phyloP scores from a whole-genome alignment of 2,888 invertebrate genomes.

The Chalcosyrphus nemorum region DNA sequence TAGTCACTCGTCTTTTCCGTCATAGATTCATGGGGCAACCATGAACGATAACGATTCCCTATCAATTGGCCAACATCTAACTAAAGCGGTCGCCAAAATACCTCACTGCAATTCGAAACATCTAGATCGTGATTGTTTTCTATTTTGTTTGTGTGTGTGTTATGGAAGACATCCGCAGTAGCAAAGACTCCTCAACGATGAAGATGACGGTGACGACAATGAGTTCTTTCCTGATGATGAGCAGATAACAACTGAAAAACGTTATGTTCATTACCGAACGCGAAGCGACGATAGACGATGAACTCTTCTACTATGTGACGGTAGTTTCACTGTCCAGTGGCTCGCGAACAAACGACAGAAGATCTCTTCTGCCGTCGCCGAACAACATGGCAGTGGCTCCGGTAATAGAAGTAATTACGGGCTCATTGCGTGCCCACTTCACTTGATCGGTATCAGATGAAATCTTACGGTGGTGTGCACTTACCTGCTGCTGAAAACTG shows the following conservation, averaged over 20 bases:
- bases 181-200: conserved; percentile 67
- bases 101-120: conserved; percentile 65
- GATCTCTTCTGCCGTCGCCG: conserved; percentile 53
- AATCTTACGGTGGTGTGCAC: conserved; percentile 62
- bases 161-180: conserved; percentile 40
- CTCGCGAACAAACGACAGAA: conserved; percentile 69
- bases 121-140: conserved; percentile 66
- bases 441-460: conserved; percentile 73
- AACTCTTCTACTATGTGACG: conserved; percentile 71
- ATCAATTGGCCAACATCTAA: conserved; percentile 73
- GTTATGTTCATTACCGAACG: conserved; percentile 73
- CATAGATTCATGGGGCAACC: conserved; percentile 21
- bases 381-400: conserved; percentile 68
- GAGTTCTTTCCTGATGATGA: conserved; percentile 73
- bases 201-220: conserved; percentile 73
- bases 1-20: conserved; percentile 18
- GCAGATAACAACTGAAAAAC: conserved; percentile 73
- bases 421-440: conserved; percentile 73
- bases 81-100: conserved; percentile 72
- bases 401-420: conserved; percentile 73
- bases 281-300: conserved; percentile 60
- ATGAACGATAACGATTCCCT: conserved; percentile 67
- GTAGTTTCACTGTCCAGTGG: conserved; percentile 73
- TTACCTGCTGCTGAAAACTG: conserved; percentile 52
- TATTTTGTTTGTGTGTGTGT: background rate